Base-by-base conservation (phyloP, 2,797 vertebrate species). In the Rousettus madagascariensis region DNA sequence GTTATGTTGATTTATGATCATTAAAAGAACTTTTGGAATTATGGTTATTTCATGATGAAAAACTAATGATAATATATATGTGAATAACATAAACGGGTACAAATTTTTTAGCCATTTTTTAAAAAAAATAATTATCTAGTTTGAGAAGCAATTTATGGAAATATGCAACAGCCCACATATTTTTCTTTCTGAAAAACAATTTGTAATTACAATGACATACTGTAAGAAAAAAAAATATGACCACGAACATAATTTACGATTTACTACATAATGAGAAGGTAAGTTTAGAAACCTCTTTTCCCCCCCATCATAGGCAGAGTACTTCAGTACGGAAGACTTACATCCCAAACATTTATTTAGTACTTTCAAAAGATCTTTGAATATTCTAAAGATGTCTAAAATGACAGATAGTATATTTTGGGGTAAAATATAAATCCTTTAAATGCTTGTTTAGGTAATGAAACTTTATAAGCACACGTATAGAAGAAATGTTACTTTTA, bases 401-500 rank as follows among this genome's bases (percentile, higher is more conserved):
- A 80, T 96, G 95, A 83, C 89, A 96, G n/a, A 46, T 89, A 63
- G 22, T 88, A 51, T 77, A 51, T 75, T 97, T 97, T 97, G 75
- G 89, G 0, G 0, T 74, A 87, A 63, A 93, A 87, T 80, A 94
- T 72, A 97, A 97, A 95, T 93, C 83, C 68, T 85, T 86, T 91
- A 96, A 91, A 96, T 10, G 5, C 83, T 86, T 97, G 41, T 87
- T 96, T 90, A 95, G 77, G 87, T 97, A 95, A 95, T 55, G 85
- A 71, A 93, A 91, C 78, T 82, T 91, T 72, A 33, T 91, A 97
- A 97, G 93, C 59, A 33, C 33, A 88, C 65, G 72, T 90, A 77
- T 86, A 79, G 77, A 96, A 78, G 78, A 95, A 96, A 86, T 68
- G 7, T 65, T 93, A 96, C 79, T 96, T 96, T 95, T 95, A 91